These are phyloP conservation scores for Nudaria mundana DNA, from an alignment of 2,888 invertebrate genomes.

Conservation along the genomic window DNA sequence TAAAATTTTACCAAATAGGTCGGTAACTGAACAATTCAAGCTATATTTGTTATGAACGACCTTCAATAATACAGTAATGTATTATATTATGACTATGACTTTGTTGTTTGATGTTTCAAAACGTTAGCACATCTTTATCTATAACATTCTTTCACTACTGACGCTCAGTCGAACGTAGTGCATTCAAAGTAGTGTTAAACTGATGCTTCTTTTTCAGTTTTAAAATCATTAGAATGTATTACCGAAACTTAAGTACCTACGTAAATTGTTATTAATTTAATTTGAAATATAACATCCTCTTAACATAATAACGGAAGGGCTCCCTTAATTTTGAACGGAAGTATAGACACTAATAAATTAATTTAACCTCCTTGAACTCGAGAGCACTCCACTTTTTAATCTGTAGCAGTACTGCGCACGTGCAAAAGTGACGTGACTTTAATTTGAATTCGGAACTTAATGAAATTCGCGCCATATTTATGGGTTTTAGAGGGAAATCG, in stretches of 20 bases:
- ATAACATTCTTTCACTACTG: no score
- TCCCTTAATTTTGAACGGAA: conserved; percentile 21
- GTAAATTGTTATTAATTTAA: background rate
- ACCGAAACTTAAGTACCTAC: background rate
- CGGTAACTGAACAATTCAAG: no score
- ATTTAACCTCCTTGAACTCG: conserved; percentile 30
- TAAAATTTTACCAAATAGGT: no score
- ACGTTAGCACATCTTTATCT: no score
- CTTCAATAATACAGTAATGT: no score
- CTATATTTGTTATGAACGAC: no score
- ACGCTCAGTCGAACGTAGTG: no score
- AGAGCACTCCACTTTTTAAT: conserved; percentile 47
- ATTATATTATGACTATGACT: no score
- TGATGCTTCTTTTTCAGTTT: no score
- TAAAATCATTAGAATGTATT: background rate
- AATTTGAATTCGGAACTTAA: conserved; percentile 74
- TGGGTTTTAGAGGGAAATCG: conserved; percentile 66
- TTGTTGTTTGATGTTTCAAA: no score
- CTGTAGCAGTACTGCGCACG: conserved; percentile 58
- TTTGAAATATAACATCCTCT: conserved; percentile 7
- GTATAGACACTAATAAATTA: conserved; percentile 30
- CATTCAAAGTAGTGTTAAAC: no score
- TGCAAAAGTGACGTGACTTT: conserved; percentile 70
- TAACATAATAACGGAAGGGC: conserved; percentile 1
- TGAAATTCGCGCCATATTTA: conserved; percentile 75